A percentile compares a stretch with the other conserved stretches of the same genome.
Evolutionary conservation across 1,140 invertebrate genomes (phyloP).

Genomic region (Psix sp.): DNA sequence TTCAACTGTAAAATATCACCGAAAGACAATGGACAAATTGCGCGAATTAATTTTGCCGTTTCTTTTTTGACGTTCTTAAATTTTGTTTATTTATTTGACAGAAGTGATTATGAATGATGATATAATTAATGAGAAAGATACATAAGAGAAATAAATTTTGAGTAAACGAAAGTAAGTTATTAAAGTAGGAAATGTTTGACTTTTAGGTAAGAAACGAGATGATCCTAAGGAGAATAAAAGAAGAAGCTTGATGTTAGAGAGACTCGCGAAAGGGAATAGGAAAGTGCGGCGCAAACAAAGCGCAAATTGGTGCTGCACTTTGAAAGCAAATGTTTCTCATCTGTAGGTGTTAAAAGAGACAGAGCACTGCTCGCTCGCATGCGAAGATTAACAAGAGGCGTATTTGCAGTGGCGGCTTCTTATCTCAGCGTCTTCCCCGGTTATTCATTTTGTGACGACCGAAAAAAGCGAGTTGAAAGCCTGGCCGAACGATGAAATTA

Average conservation of each 20-base stretch:
- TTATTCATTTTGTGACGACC: slow-evolving; percentile 25
- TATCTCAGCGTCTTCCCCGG: slow-evolving; percentile 22
- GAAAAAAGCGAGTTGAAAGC: slow-evolving; percentile 33
- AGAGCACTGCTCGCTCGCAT: slow-evolving; percentile 9
- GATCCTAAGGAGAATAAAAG: neutral
- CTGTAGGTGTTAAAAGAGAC: slow-evolving; percentile 41
- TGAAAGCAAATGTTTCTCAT: slow-evolving; percentile 32
- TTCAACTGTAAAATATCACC: too few relatives aligned
- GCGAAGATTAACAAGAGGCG: neutral
- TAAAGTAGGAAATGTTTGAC: slow-evolving; percentile 11
- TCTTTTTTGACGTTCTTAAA: too few relatives aligned
- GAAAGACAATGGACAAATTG: too few relatives aligned
- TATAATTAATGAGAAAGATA: neutral
- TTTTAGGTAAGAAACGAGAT: slow-evolving; percentile 14
- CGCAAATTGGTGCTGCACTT: slow-evolving; percentile 29
- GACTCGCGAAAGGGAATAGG: slow-evolving; percentile 14
- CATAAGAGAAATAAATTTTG: neutral
- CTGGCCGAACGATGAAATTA: slow-evolving; percentile 37
- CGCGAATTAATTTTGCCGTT: too few relatives aligned
- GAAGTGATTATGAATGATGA: neutral
- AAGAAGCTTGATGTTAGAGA: too few relatives aligned
- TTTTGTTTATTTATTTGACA: too few relatives aligned
- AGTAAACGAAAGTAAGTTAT: neutral
- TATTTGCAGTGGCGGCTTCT: slow-evolving; percentile 9
- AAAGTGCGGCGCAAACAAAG: slow-evolving; percentile 34